Evolutionary conservation across 1,140 invertebrate species (phyloP).

Genomic region (Drosophila arawakana): DNA sequence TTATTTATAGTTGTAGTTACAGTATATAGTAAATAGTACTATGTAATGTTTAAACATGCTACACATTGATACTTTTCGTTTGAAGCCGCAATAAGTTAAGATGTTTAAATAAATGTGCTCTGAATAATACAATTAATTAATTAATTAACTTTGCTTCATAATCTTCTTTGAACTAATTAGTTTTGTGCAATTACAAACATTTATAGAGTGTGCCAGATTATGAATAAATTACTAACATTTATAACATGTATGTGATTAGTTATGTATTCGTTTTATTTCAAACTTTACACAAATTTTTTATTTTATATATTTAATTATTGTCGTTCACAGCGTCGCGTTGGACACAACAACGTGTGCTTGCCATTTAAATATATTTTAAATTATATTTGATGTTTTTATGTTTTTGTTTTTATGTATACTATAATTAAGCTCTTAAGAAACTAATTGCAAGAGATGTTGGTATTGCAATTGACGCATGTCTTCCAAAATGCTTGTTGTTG

Average conservation of each 20-base stretch:
- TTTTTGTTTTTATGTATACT: conserved; percentile 25
- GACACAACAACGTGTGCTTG: conserved; percentile 68
- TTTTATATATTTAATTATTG: conserved; percentile 77
- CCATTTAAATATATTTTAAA: conserved; percentile 51
- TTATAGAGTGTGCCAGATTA: conserved; percentile 59
- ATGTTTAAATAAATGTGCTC: conserved; percentile 76
- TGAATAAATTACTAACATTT: conserved; percentile 49
- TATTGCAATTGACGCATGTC: conserved; percentile 68
- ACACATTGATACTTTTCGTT: conserved; percentile 67
- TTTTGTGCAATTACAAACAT: conserved; percentile 71
- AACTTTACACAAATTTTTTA: conserved; percentile 65
- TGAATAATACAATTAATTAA: conserved; percentile 45
- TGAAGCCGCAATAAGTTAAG: conserved; percentile 64
- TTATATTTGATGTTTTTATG: conserved; percentile 35
- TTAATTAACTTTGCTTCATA: conserved; percentile 40
- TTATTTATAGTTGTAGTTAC: conserved; percentile 25
- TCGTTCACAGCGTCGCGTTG: conserved; percentile 82
- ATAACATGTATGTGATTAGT: conserved; percentile 46
- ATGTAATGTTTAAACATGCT: conserved; percentile 64
- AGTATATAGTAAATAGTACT: conserved; percentile 39
- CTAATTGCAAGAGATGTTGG: conserved; percentile 54
- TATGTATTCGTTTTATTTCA: conserved; percentile 39
- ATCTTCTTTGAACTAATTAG: conserved; percentile 45
- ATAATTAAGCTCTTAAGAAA: conserved; percentile 52
- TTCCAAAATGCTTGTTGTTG: conserved; percentile 76